Percentiles rank a stretch among this genome's conserved stretches.
phyloP scores from a whole-genome alignment of 1,140 invertebrate genomes.

The Leptinotarsa lineolata region DNA sequence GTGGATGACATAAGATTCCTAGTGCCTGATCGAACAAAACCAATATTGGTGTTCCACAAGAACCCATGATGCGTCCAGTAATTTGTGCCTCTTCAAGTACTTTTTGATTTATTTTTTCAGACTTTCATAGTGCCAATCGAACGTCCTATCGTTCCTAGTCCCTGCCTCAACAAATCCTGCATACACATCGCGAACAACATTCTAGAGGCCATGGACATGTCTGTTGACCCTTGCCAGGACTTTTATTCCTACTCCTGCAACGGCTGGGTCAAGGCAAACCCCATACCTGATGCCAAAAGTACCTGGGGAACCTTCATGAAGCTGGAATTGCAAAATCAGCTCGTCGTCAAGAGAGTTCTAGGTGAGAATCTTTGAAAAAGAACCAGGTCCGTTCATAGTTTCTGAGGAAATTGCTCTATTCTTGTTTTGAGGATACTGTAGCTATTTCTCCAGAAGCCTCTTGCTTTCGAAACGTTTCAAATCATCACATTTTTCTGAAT shows the following conservation, averaged over 20 bases:
- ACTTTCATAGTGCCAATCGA: background rate
- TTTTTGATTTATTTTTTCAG: background rate
- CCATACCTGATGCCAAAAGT: constrained; percentile 90
- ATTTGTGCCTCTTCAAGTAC: too few species aligned
- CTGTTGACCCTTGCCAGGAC: constrained; percentile 87
- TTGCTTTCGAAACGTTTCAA: too few species aligned
- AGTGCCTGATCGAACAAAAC: too few species aligned
- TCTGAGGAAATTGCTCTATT: too few species aligned
- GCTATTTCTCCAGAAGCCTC: too few species aligned
- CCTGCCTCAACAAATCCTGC: constrained; percentile 81
- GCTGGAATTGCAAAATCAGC: constrained; percentile 88
- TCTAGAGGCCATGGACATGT: constrained; percentile 79
- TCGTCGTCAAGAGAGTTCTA: constrained; percentile 88
- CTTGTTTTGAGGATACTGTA: background rate
- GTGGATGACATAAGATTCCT: too few species aligned
- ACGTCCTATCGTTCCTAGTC: constrained; percentile 48
- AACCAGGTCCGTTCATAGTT: constrained; percentile 24
- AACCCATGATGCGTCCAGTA: too few species aligned
- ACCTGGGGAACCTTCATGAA: constrained; percentile 95
- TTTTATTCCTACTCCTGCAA: constrained; percentile 95
- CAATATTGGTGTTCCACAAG: too few species aligned
- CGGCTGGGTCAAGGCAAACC: constrained; percentile 89
- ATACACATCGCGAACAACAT: constrained; percentile 85
- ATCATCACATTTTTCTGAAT: too few species aligned
- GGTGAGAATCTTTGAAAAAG: constrained; percentile 58